Evolutionary conservation across 1,140 invertebrate species (phyloP).

Genomic region (Cephus cinctus): DNA sequence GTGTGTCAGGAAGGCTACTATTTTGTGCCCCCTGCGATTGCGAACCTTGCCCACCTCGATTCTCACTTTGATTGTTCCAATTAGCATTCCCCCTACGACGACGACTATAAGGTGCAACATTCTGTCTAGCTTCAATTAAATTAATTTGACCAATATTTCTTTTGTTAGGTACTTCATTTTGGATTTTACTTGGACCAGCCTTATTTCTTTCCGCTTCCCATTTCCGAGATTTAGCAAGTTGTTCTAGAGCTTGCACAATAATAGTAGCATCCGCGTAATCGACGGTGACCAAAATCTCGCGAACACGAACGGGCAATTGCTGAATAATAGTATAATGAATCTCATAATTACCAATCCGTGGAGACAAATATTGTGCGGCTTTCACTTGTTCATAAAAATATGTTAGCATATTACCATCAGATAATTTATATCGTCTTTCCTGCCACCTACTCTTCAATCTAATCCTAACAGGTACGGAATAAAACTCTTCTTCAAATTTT

Average conservation of each 20-base stretch:
- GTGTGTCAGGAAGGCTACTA: background rate
- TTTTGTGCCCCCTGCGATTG: background rate
- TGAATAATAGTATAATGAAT: slow-evolving; percentile 21
- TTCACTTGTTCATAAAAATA: slow-evolving; percentile 22
- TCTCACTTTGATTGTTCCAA: background rate
- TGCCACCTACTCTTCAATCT: slow-evolving; percentile 19
- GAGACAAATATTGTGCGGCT: slow-evolving; percentile 17
- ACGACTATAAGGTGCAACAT: background rate
- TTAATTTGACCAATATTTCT: no score
- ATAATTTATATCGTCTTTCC: slow-evolving; percentile 3
- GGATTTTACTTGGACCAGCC: background rate
- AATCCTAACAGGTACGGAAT: slow-evolving; percentile 19
- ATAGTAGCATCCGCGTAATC: slow-evolving; percentile 10
- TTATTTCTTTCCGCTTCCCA: background rate
- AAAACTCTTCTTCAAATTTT: slow-evolving; percentile 12
- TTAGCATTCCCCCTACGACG: background rate
- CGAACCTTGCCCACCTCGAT: background rate
- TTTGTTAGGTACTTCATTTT: background rate
- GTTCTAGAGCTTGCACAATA: slow-evolving; percentile 14
- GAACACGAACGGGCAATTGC: slow-evolving; percentile 16
- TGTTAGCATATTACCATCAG: slow-evolving; percentile 10
- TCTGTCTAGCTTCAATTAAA: no score
- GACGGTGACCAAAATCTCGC: slow-evolving; percentile 10
- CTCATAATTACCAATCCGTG: slow-evolving; percentile 17
- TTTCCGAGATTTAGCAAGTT: slow-evolving; percentile 13